Evolutionary conservation across 1,140 invertebrate genomes (phyloP).

Genomic region (Hyphantria cunea): DNA sequence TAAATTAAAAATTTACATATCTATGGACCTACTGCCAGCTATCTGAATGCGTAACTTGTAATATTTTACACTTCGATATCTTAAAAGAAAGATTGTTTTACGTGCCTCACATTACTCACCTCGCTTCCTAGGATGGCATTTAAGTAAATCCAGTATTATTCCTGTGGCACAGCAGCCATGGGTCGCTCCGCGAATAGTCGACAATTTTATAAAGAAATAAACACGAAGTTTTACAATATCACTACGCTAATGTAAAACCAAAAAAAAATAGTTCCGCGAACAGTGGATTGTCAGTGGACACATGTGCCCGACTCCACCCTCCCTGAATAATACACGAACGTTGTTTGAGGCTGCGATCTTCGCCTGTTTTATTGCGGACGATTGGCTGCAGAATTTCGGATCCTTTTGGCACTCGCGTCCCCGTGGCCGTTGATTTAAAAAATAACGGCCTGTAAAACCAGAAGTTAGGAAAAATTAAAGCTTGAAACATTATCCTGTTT

Average conservation of each 20-base stretch:
- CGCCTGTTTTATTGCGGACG: conserved; percentile 66
- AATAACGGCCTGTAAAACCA: conserved; percentile 27
- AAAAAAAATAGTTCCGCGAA: conserved; percentile 38
- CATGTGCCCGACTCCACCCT: conserved; percentile 56
- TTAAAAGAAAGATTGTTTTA: conserved; percentile 50
- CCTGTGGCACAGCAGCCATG: background rate
- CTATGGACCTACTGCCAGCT: conserved; percentile 35
- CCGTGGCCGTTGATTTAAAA: conserved; percentile 36
- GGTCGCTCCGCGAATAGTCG: background rate
- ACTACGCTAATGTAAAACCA: conserved; percentile 26
- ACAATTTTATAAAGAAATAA: conserved; percentile 27
- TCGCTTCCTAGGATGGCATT: conserved; percentile 11
- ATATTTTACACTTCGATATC: conserved; percentile 60
- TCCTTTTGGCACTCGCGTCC: conserved; percentile 31
- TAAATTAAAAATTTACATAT: conserved; percentile 49
- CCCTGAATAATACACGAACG: conserved; percentile 69
- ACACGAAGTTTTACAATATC: conserved; percentile 31
- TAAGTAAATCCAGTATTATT: conserved; percentile 38
- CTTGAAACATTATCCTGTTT: conserved; percentile 23
- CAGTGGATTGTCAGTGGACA: conserved; percentile 64
- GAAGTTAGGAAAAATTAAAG: conserved; percentile 3
- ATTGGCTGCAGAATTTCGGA: conserved; percentile 58
- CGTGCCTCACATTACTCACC: conserved; percentile 50
- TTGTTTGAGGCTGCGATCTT: conserved; percentile 59
- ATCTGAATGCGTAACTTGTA: conserved; percentile 45